A percentile compares a stretch with the other conserved stretches of the same genome.
These are phyloP conservation scores for Lochmaea crataegi DNA, from an alignment of 2,888 invertebrate species.

Conservation along the genomic window DNA sequence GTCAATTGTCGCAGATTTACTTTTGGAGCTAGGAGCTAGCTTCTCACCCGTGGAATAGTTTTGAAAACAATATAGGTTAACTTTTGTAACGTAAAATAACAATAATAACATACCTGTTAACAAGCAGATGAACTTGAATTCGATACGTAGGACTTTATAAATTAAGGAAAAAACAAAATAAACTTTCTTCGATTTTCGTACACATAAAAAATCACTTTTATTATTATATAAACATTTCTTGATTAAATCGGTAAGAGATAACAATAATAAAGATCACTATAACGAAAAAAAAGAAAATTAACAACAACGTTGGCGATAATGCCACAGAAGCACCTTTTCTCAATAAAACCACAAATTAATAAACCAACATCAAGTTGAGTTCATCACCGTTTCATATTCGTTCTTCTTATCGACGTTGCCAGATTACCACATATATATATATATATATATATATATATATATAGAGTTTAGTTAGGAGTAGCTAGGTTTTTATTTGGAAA, in stretches of 20 bases:
- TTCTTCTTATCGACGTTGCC: background rate
- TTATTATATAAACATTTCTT: background rate
- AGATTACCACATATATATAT: no score
- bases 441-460: no score
- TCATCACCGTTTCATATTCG: background rate
- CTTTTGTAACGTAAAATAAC: background rate
- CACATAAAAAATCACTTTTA: background rate
- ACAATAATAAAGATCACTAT: background rate
- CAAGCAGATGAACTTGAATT: background rate
- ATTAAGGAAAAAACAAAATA: background rate
- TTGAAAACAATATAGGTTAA: background rate
- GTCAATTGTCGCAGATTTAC: no score
- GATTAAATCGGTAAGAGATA: background rate
- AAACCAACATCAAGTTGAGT: background rate
- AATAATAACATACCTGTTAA: background rate
- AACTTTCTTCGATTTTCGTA: background rate
- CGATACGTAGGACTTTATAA: background rate
- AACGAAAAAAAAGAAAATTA: conserved; percentile 6
- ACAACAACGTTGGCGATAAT: conserved; percentile 13
- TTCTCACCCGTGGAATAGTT: no score
- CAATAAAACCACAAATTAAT: no score
- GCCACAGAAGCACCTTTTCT: conserved; percentile 31
- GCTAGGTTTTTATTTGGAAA: no score
- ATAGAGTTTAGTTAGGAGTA: no score
- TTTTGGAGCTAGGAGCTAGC: no score